Evolutionary conservation across 2,797 vertebrate species (phyloP).

Genomic region (Numenius phaeopus): DNA sequence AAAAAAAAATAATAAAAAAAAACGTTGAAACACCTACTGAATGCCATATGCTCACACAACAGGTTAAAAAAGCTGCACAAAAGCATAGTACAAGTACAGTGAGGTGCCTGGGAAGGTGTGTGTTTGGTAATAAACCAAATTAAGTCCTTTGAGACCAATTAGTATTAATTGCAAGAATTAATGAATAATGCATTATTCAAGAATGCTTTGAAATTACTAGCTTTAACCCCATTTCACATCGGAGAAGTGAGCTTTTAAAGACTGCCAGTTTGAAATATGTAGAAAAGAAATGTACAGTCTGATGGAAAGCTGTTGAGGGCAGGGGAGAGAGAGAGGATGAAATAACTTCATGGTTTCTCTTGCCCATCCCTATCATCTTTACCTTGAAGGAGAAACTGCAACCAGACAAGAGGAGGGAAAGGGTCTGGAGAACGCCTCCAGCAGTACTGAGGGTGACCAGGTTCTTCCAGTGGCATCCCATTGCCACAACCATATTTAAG

Average conservation of each 20-base stretch:
- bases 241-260: neutral
- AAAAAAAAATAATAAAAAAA: neutral
- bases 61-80: neutral
- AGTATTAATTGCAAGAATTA: neutral
- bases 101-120: neutral
- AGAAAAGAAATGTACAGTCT: neutral
- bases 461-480: neutral
- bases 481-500: rapidly evolving
- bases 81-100: neutral
- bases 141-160: neutral
- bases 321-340: too few species aligned
- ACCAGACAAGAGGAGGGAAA: neutral
- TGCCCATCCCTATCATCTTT: neutral
- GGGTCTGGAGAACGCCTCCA: neutral
- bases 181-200: neutral
- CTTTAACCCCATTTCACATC: neutral
- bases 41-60: neutral
- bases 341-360: neutral
- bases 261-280: neutral
- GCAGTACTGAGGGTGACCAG: neutral
- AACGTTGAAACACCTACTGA: neutral
- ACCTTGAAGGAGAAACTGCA: neutral
- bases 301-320: neutral
- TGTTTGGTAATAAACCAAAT: neutral
- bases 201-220: neutral